phyloP scores from a whole-genome alignment of 1,140 invertebrate species.

The Drepana arcuata region DNA sequence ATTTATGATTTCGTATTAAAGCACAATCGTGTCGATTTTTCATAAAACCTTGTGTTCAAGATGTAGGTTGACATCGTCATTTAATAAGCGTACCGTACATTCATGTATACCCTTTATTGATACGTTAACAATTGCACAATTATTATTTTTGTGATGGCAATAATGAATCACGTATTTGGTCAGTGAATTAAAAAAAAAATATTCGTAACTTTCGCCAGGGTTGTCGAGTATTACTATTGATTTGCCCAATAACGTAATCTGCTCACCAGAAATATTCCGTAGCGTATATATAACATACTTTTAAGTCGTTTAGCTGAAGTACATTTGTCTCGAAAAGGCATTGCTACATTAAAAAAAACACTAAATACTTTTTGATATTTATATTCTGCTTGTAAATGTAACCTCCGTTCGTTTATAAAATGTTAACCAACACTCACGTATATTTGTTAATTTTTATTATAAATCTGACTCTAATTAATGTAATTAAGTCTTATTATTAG shows the following conservation, averaged over 20 bases:
- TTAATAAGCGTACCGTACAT: constrained; percentile 38
- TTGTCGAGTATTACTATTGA: constrained; percentile 10
- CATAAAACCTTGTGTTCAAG: constrained; percentile 28
- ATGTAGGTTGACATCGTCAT: constrained; percentile 23
- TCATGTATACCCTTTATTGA: constrained; percentile 55
- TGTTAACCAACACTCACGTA: constrained; percentile 67
- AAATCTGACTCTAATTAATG: constrained; percentile 65
- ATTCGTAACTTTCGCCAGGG: constrained; percentile 45
- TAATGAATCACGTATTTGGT: constrained; percentile 17
- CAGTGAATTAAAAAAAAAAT: constrained; percentile 7
- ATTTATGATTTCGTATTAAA: constrained; percentile 45
- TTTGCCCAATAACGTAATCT: constrained; percentile 20
- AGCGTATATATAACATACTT: constrained; percentile 45
- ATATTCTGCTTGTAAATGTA: constrained; percentile 61
- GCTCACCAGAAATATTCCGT: constrained; percentile 41
- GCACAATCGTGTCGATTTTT: constrained; percentile 52
- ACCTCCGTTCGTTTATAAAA: constrained; percentile 55
- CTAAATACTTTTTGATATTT: constrained; percentile 59
- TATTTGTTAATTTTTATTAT: constrained; percentile 64
- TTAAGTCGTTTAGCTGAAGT: constrained; percentile 54
- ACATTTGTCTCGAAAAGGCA: constrained; percentile 64
- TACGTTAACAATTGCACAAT: constrained; percentile 48
- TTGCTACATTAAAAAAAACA: constrained; percentile 49
- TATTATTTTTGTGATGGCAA: constrained; percentile 37
- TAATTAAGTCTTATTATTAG: constrained; percentile 60